Evolutionary conservation across 1,140 invertebrate species (phyloP), one percentile per base, ranked within the genome.

Genomic region (Drosophila neocordata): DNA sequence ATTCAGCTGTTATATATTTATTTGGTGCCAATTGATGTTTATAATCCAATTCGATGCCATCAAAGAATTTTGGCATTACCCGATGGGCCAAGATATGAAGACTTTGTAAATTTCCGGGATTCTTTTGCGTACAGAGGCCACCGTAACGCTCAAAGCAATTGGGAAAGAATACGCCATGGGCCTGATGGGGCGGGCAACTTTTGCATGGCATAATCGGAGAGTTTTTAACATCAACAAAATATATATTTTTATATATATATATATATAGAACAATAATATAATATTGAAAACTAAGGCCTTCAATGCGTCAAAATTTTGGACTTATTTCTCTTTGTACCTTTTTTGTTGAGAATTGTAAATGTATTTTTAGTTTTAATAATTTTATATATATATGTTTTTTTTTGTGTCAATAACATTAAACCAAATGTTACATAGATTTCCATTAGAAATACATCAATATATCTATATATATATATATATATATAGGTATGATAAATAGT

Each of bases 21-120:
- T 91, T 90, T 7, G 88, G 68, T 0, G 79, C 84, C 65, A 91
- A 53, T 18, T 85, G 72, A 62, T 90, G 85, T 8, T 67, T 44
- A 65, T 91, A 91, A 24, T 85, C 75, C 15, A 91, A 60, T 13
- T 91, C 82, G n/a, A 91, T 64, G 56, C 91, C 91, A 52, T 90
- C 89, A 27, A 77, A 79, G 59, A 91, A 91, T 56, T 73, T 83
- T 22, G 91, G 91, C 77, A 84, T 91, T n/a, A 91, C 89, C 51
- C 77, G 77, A 5, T 87, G 87, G 9, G 90, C 79, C 27, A 89
- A 57, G 9, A 55, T 41, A 59, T 91, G 91, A 7, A 91, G 59
- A 13, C 70, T 73, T 24, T 79, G 66, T 11, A 91, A 71, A 74
- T 84, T 91, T 35, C 91, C 91, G 6, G 91, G 91, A 77, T 91